These are phyloP conservation scores for Ursus arctos DNA, from an alignment of 2,113 vertebrate genomes.

Conservation along the genomic window DNA sequence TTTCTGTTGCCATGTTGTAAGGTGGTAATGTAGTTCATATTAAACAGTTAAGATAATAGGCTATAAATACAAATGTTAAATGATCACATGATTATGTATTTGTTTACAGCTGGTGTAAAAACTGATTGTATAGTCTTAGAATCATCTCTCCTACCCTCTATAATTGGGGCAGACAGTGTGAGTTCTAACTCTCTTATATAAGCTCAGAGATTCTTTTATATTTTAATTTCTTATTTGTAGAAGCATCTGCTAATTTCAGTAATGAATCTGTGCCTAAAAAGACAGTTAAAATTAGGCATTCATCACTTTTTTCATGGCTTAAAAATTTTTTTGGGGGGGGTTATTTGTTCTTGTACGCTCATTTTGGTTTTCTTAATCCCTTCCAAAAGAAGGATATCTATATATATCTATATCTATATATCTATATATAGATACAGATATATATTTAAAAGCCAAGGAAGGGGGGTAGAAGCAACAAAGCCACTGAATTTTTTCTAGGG, in stretches of 20 bases:
- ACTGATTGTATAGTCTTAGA: constrained; percentile 29
- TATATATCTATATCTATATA: not conserved
- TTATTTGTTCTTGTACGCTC: constrained; percentile 11
- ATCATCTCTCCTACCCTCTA: constrained; percentile 14
- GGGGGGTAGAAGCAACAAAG: not conserved
- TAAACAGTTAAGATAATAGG: not conserved
- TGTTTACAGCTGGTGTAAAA: constrained; percentile 8
- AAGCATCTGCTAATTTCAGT: constrained; percentile 48
- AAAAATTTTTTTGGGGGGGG: not conserved
- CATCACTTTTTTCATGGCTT: constrained; percentile 17
- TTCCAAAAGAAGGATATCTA: not conserved
- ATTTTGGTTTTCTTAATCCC: constrained; percentile 59
- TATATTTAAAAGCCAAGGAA: not conserved
- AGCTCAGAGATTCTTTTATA: constrained; percentile 64
- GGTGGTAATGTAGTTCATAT: not conserved
- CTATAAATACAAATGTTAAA: constrained; percentile 6
- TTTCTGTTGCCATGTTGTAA: constrained; percentile 9
- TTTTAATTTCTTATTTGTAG: constrained; percentile 58
- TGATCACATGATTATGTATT: not conserved
- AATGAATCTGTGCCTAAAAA: constrained; percentile 63
- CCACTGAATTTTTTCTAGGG: not conserved
- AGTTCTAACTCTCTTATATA: constrained; percentile 76
- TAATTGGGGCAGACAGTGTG: constrained; percentile 66
- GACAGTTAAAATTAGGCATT: constrained; percentile 45
- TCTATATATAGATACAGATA: not conserved